Evolutionary conservation across 2,113 vertebrate species (phyloP).

Genomic region (Orycteropus afer): DNA sequence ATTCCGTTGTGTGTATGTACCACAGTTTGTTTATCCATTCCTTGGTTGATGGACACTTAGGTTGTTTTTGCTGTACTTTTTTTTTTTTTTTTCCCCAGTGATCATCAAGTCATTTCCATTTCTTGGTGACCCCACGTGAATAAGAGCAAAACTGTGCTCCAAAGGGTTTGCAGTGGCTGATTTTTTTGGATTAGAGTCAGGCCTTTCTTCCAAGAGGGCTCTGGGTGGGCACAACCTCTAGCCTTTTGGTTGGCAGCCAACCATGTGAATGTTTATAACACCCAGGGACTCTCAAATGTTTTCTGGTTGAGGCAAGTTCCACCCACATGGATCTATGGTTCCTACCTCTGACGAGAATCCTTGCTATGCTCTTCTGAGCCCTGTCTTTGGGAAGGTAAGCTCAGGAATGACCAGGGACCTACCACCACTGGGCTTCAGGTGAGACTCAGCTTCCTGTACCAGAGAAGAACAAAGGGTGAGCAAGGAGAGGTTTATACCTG

Average conservation of each 20-base stretch:
- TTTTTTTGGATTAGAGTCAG: neutral
- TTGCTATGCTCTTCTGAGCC: neutral
- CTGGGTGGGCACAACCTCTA: neutral
- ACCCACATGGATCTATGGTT: neutral
- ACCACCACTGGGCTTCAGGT: neutral
- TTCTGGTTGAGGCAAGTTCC: fast-evolving
- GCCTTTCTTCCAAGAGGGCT: neutral
- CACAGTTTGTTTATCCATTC: no score
- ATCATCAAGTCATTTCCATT: neutral
- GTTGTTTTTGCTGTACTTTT: no score
- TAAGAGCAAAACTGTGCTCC: neutral
- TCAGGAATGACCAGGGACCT: neutral
- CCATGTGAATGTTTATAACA: neutral
- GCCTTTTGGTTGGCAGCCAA: neutral
- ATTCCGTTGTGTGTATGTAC: no score
- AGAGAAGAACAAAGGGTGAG: neutral
- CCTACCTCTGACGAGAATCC: neutral
- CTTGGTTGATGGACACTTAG: no score
- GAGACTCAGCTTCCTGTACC: neutral
- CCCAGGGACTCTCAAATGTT: neutral
- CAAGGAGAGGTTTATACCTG: neutral
- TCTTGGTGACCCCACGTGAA: neutral
- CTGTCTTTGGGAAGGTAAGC: neutral
- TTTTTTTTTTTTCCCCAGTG: no score
- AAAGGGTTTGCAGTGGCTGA: no score